A percentile compares a stretch with the other conserved stretches of the same genome.
phyloP scores from a whole-genome alignment of 2,113 vertebrate genomes.

The Carettochelys insculpta region DNA sequence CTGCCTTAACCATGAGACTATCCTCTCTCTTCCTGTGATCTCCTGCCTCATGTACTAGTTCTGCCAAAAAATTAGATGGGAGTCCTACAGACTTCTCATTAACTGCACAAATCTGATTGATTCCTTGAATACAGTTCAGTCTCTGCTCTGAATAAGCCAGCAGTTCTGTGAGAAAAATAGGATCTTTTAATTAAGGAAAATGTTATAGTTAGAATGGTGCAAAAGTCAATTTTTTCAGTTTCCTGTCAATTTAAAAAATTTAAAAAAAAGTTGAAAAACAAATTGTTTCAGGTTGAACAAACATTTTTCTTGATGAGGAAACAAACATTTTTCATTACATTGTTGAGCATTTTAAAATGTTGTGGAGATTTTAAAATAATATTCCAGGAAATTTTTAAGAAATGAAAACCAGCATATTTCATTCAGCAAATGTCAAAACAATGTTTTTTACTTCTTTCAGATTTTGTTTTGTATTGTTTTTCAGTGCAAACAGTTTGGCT shows the following conservation, averaged over 20 bases:
- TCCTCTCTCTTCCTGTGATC: not conserved
- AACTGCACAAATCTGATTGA: not conserved
- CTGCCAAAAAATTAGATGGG: not conserved
- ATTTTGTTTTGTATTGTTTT: not conserved
- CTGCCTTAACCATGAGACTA: not conserved
- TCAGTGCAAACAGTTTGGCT: not conserved
- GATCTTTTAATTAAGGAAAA: not conserved
- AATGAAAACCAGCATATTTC: not conserved
- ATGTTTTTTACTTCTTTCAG: not conserved
- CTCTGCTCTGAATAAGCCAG: not conserved
- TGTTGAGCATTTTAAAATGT: not conserved
- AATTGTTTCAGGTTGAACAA: not conserved
- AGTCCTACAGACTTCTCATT: not conserved
- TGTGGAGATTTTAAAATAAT: not conserved
- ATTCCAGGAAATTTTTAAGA: not conserved
- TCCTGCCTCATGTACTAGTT: not conserved
- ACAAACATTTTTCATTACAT: not conserved
- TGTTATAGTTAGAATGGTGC: not conserved
- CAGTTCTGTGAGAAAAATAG: not conserved
- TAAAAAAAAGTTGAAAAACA: not conserved
- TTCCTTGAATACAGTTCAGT: not conserved
- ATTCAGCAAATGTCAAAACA: not conserved
- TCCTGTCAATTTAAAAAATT: too few species aligned
- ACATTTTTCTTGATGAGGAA: not conserved
- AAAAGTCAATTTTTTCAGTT: too few species aligned